A percentile compares a stretch with the other conserved stretches of the same genome.
Conservation (phyloP, 2,797 vertebrate genomes). For the Delichon dasypus region DNA sequence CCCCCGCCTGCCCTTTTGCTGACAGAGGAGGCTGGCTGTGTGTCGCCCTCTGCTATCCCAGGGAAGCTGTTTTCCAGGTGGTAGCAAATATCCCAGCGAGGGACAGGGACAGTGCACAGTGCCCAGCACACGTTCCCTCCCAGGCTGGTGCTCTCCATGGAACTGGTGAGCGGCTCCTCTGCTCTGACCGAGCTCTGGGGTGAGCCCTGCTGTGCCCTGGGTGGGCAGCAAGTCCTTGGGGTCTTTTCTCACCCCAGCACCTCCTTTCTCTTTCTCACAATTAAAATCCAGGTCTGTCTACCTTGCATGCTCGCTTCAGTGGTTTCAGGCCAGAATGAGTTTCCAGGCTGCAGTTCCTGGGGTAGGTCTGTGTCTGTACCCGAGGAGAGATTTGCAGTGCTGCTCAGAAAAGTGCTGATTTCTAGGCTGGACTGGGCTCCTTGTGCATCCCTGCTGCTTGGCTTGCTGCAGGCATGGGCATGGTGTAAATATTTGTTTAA, state of each 20-base stretch:
- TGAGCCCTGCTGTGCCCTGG: conserved; percentile 1
- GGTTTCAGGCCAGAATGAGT: neutral
- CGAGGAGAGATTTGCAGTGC: accelerated
- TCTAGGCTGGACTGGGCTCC: neutral
- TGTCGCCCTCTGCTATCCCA: conserved; percentile 61
- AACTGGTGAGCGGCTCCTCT: neutral
- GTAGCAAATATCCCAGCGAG: conserved; percentile 38
- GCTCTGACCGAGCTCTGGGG: neutral
- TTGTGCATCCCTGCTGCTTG: neutral
- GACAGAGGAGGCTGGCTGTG: conserved; percentile 58
- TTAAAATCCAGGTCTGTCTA: neutral
- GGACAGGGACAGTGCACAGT: conserved; percentile 48
- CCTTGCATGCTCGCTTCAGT: neutral
- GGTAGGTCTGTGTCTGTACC: neutral
- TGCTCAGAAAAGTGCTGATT: neutral
- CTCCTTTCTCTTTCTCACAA: neutral
- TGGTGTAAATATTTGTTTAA: neutral
- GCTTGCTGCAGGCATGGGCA: neutral
- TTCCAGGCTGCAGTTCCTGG: neutral
- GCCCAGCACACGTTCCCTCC: conserved; percentile 15
- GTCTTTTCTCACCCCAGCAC: neutral
- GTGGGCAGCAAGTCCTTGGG: accelerated
- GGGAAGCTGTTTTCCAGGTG: conserved; percentile 36
- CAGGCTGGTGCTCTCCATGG: neutral
- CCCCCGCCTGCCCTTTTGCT: neutral